Base-by-base conservation (phyloP, 2,888 invertebrate genomes). In the Pyrrhia umbra region DNA sequence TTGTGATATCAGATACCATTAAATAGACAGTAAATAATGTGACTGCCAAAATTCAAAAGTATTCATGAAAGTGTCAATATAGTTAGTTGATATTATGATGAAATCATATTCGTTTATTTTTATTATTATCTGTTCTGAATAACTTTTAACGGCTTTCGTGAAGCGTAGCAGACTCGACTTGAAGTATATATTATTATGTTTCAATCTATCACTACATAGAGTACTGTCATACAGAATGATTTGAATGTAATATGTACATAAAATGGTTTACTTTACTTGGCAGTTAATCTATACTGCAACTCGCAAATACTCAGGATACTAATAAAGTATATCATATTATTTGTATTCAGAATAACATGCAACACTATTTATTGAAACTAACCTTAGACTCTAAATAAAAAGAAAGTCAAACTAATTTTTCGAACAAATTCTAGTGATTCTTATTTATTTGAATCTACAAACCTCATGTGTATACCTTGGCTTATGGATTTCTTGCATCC, bases 31-130 rank as follows among this genome's bases (percentile, higher is more conserved):
- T 80, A 78, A 84, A 88, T 87, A 87, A 88, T 88, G 87, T 88
- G 90, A 89, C 90, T 90, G 92, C 92, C 92, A 92, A 92, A 92
- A 88, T 85, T 87, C 73, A 88, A 71, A 89, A 92, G 91, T 92
- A 92, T 92, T 91, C 83, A 82, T 82, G 75, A 81, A 81, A 51
- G 89, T 90, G 88, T 90, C 87, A 88, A 90, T 79, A 69, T 80
- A 81, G 82, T 80, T 86, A 80, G 80, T 80, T 83, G 60, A 62
- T 78, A 81, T 85, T 34, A 81, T 86, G 83, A 83, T 86, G 60
- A 82, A 82, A 87, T 87, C 83, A 85, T 87, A 83, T 79, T 75
- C 68, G 51, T 77, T 76, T 66, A 43, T 68, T 68, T 75, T 40
- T 79, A 72, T 56, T 67, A 77, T 59, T 49, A 70, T 61, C 39